phyloP scores from a whole-genome alignment of 2,797 vertebrate genomes.

The Capromys pilorides region DNA sequence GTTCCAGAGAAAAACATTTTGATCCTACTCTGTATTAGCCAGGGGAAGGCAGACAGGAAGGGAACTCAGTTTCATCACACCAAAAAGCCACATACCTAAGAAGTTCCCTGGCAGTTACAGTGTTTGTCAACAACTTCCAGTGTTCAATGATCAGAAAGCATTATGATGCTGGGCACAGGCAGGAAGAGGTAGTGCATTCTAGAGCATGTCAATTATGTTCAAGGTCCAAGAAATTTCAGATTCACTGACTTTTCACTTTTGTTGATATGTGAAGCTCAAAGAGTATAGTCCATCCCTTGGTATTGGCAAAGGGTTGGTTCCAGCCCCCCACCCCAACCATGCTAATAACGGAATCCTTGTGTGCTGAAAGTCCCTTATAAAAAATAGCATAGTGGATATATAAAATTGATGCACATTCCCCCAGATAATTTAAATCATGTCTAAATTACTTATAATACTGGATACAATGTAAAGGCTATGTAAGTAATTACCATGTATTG shows the following conservation, averaged over 20 bases:
- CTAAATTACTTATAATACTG: background rate
- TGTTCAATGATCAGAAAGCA: background rate
- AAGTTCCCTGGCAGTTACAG: background rate
- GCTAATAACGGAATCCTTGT: background rate
- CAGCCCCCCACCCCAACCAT: background rate
- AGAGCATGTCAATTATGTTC: background rate
- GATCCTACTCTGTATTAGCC: rapidly evolving
- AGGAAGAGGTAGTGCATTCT: background rate
- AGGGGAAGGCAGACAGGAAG: background rate
- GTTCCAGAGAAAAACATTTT: background rate
- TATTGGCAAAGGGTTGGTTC: background rate
- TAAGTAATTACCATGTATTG: background rate
- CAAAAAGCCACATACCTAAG: background rate
- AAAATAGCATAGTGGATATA: background rate
- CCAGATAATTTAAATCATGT: background rate
- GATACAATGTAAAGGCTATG: background rate
- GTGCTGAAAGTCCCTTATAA: background rate
- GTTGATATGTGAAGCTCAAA: background rate
- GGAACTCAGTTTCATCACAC: background rate
- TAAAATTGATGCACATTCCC: too few relatives aligned
- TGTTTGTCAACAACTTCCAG: background rate
- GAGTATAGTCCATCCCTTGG: background rate
- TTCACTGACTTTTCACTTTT: background rate
- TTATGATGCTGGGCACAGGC: background rate
- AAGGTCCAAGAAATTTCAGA: background rate